Conservation (phyloP, 30 jellyfish, hydroid and myxozoan species). For the Hydractinia echinata region DNA sequence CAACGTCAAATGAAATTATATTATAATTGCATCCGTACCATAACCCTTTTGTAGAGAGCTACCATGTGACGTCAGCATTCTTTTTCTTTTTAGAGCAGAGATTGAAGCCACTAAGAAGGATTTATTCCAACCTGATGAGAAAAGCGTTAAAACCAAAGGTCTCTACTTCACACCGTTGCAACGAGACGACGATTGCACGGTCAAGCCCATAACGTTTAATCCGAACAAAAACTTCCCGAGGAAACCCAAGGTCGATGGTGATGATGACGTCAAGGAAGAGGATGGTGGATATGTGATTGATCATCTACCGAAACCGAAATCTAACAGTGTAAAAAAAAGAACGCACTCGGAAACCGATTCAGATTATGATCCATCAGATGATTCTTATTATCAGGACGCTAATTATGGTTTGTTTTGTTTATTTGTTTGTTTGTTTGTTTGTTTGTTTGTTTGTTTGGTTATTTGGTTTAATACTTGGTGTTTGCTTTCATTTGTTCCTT, state of each 20-base stretch:
- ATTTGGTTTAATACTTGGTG: no score
- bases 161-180: constrained; percentile 32
- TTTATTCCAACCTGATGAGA: constrained; percentile 25
- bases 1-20: no score
- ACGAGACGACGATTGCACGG: constrained; percentile 24
- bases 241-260: not conserved
- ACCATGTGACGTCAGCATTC: no score
- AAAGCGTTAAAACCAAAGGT: constrained; percentile 4
- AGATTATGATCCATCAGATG: constrained; percentile 77
- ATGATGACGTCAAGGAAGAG: not conserved
- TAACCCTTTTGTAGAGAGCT: no score
- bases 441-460: no score
- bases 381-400: constrained; percentile 82
- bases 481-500: no score
- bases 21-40: no score
- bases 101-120: constrained; percentile 81
- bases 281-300: constrained; percentile 32
- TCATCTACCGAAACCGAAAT: constrained; percentile 43
- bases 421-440: not conserved
- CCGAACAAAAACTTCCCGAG: not conserved
- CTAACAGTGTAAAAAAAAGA: constrained; percentile 41
- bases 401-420: constrained; percentile 41
- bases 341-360: constrained; percentile 68
- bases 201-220: constrained; percentile 21
- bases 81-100: constrained; percentile 53